These are phyloP conservation scores for Sciurus vulgaris DNA, from an alignment of 2,797 vertebrate species.

Conservation along the genomic window DNA sequence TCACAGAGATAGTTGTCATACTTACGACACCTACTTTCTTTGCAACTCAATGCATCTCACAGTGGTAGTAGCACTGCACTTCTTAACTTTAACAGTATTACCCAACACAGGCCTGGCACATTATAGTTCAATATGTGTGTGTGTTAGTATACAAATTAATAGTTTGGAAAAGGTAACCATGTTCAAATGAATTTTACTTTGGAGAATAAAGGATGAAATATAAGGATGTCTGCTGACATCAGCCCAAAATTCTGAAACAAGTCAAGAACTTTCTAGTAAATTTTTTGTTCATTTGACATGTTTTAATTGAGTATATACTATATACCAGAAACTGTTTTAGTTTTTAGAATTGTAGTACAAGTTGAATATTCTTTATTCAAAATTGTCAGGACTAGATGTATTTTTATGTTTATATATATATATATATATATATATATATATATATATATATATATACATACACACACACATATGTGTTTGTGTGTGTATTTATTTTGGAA, in stretches of 20 bases:
- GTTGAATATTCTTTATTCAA: no score
- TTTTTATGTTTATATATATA: no score
- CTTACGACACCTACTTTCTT: neutral
- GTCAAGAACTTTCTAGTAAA: neutral
- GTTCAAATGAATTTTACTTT: no score
- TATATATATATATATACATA: no score
- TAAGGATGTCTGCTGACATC: neutral
- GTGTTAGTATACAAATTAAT: neutral
- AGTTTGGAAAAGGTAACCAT: neutral
- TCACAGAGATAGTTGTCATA: neutral
- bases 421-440: no score
- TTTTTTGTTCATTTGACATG: no score
- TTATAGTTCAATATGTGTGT: neutral
- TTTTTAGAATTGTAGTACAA: no score
- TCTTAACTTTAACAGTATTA: neutral
- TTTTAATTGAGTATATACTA: no score
- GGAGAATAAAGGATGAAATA: neutral
- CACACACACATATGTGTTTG: no score
- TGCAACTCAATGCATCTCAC: neutral
- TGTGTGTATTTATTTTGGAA: no score
- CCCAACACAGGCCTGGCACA: neutral
- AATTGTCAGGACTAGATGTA: no score
- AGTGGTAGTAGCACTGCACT: neutral
- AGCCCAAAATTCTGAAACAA: neutral
- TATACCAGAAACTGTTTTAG: no score